Evolutionary conservation across 2,888 invertebrate species (phyloP), one percentile per base, ranked within the genome.

Genomic region (Acrocyrtus sp.): DNA sequence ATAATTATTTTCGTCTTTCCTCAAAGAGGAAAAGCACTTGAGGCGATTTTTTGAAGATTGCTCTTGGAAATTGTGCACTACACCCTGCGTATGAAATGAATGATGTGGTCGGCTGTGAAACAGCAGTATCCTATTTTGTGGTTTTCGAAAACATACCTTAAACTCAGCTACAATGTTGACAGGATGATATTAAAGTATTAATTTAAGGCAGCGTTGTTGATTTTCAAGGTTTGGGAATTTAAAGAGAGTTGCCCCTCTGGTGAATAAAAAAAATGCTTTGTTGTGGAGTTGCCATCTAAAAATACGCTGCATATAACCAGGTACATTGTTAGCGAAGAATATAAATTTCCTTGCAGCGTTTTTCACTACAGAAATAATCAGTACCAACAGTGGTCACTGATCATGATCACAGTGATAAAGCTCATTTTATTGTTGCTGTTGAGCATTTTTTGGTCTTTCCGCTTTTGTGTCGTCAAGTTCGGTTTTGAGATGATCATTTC

Each of bases 381-480:
- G 6, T 34, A n/a, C n/a, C n/a, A n/a, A 50, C 50, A 27, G 54
- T 66, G 66, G 67, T 58, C 51, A 58, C 53, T 67, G 58, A 67
- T 67, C 51, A 51, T 67, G 58, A 67, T 67, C 51, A 51, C 39
- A 51, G 34, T 29, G 56, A 48, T 66, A 27, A 27, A n/a, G 27
- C 29, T 58, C 51, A 45, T 51, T 58, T 65, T n/a, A n/a, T n/a
- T n/a, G n/a, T n/a, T n/a, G n/a, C n/a, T n/a, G n/a, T 26, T 17
- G 22, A 17, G 34, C 24, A 50, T 41, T 56, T 48, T 66, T 21
- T 19, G 21, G 22, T 27, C 39, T 66, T 53, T 58, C 24, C 51
- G 51, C 45, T 41, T 50, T 50, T 45, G 54, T 65, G 29, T 47
- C 8, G 15, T 29, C 5, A 63, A 63, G 50, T 54, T 34, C n/a